Evolutionary conservation across 2,888 invertebrate genomes (phyloP), one percentile per base, ranked within the genome.

Genomic region (Arctia plantaginis): DNA sequence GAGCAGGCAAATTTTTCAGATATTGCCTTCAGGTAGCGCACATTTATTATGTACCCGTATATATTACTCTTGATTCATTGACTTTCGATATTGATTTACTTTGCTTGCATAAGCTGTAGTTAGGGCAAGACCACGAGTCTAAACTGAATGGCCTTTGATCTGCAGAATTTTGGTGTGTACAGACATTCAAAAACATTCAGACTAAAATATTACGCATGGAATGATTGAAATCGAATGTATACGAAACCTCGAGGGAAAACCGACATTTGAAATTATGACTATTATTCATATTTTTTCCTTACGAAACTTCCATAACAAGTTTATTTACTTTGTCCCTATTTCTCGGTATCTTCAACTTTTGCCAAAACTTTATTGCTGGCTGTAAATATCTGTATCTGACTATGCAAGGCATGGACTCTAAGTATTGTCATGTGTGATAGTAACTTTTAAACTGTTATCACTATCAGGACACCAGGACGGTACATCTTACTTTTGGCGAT

Each of bases 11-110:
- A 95, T 95, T 95, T 95, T 95, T 95, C 95, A 95, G 95, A 95
- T 95, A 95, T 95, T 95, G 95, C 95, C 93, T 95, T 94, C 95
- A 95, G 95, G 95, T 95, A 95, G 95, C 93, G 94, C 94, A 95
- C 95, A 95, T 95, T 95, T 95, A 95, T 95, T 95, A 95, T 95
- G 95, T 95, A 95, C 95, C 95, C 95, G 95, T 95, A 95, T 95
- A 95, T 95, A 95, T 95, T 95, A 95, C 95, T 95, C 95, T 93
- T 95, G 95, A 95, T 95, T 95, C 95, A 95, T 95, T 95, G 95
- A 95, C 95, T 95, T 95, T 94, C 90, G 90, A 94, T 95, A 95
- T 95, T 95, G 95, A 95, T 95, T 95, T 95, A 95, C 94, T 95
- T 94, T 94, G 93, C 94, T 93, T 93, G 93, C 94, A 95, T 93